Percentiles rank a stretch among this genome's conserved stretches.
phyloP scores from a whole-genome alignment of 2,888 invertebrate species.

The Lydus trimaculatus region DNA sequence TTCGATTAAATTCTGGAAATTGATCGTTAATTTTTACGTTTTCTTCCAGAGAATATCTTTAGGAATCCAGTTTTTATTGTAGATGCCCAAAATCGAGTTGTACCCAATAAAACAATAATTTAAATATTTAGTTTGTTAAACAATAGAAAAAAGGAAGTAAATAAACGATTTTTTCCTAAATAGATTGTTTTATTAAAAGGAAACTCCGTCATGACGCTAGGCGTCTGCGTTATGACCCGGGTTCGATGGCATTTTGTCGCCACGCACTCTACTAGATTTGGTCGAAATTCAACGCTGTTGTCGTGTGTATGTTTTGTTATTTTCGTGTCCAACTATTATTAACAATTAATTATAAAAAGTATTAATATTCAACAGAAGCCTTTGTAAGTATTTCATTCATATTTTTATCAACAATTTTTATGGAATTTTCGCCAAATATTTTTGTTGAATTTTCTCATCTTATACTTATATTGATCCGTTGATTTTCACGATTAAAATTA shows the following conservation, averaged over 20 bases:
- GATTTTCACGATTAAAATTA: neutral
- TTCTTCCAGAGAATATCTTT: slow-evolving; percentile 28
- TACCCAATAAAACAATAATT: neutral
- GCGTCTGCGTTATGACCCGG: slow-evolving; percentile 39
- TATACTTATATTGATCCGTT: slow-evolving; percentile 27
- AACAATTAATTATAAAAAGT: neutral
- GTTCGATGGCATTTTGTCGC: slow-evolving; percentile 24
- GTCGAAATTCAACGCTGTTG: slow-evolving; percentile 17
- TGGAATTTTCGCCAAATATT: no score
- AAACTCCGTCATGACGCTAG: slow-evolving; percentile 15
- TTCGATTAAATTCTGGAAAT: neutral
- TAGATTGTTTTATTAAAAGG: neutral
- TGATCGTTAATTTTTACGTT: slow-evolving; percentile 13
- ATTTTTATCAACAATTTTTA: no score
- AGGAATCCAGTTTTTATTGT: slow-evolving; percentile 29
- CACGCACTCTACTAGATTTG: slow-evolving; percentile 29
- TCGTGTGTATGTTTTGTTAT: slow-evolving; percentile 17
- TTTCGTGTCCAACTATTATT: slow-evolving; percentile 7
- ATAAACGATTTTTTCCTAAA: neutral
- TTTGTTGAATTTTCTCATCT: no score
- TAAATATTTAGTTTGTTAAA: neutral
- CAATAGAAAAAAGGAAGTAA: neutral
- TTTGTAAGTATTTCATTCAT: slow-evolving; percentile 18
- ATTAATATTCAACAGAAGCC: neutral
- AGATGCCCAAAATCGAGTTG: neutral